These are phyloP conservation scores for Calosoma granatense DNA, from an alignment of 1,140 invertebrate genomes.

Conservation along the genomic window DNA sequence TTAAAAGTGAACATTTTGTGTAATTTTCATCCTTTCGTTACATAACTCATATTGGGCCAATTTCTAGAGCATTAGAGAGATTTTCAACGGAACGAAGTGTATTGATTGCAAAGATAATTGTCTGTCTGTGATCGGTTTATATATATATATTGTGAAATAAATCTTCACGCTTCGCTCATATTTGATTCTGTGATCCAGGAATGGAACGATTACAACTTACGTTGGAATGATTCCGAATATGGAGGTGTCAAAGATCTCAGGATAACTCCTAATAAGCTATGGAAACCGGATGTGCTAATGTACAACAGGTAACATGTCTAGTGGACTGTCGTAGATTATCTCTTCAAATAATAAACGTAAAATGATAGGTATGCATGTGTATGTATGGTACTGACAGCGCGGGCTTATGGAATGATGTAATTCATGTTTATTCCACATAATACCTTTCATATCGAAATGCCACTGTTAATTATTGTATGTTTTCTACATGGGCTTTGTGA, in stretches of 20 bases:
- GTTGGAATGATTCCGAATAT: constrained; percentile 91
- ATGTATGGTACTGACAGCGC: no score
- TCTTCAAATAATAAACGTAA: constrained; percentile 12
- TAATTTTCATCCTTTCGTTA: no score
- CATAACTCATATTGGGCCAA: no score
- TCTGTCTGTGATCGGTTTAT: neutral
- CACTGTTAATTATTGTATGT: no score
- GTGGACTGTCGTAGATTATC: neutral
- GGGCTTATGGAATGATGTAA: no score
- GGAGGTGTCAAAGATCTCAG: constrained; percentile 87
- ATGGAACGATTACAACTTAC: constrained; percentile 95
- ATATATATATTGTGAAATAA: no score
- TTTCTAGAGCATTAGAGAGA: no score
- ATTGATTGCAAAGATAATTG: neutral
- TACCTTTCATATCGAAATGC: no score
- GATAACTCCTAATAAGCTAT: constrained; percentile 89
- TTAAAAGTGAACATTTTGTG: no score
- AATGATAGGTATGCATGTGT: constrained; percentile 14
- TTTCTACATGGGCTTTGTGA: no score
- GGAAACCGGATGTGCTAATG: constrained; percentile 97
- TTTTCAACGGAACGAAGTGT: no score
- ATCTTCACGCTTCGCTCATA: neutral
- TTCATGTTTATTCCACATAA: no score
- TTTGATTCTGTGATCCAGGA: constrained; percentile 48
- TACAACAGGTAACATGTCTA: constrained; percentile 83